These are phyloP conservation scores for Ennomos erosarius DNA, from an alignment of 2,888 invertebrate genomes.

Conservation along the genomic window DNA sequence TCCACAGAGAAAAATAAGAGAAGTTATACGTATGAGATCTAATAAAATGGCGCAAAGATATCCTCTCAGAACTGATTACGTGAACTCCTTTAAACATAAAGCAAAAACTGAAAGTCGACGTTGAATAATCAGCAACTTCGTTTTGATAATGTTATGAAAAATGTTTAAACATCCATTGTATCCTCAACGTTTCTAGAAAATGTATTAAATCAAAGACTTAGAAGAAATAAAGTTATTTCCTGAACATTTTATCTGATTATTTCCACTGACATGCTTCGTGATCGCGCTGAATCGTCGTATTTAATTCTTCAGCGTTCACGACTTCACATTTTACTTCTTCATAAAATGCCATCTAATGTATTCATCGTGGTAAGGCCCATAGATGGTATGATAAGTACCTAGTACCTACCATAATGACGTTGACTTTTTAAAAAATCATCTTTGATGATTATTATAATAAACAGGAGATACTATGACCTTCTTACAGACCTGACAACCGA, in stretches of 20 bases:
- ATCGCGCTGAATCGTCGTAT: conserved; percentile 1
- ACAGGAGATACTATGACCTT: too few species aligned
- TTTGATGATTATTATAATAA: too few species aligned
- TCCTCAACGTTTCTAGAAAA: conserved; percentile 8
- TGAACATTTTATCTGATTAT: conserved; percentile 1
- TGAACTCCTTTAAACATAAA: conserved; percentile 45
- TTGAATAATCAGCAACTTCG: conserved; percentile 54
- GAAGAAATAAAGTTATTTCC: conserved; percentile 12
- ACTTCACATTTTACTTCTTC: too few species aligned
- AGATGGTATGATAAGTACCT: too few species aligned
- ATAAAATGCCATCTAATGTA: too few species aligned
- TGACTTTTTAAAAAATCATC: too few species aligned
- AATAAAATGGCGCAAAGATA: conserved; percentile 35
- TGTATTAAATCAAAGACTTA: conserved; percentile 7
- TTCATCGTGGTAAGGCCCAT: too few species aligned
- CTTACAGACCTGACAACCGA: too few species aligned
- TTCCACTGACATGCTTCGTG: conserved; percentile 2
- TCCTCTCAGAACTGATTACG: conserved; percentile 52
- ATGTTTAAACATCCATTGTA: conserved; percentile 9
- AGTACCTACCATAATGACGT: too few species aligned
- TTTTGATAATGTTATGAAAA: conserved; percentile 30
- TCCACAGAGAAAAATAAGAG: conserved; percentile 14
- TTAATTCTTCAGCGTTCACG: background rate
- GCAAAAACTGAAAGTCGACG: conserved; percentile 54
- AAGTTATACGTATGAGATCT: conserved; percentile 19